Percentiles rank a stretch among this genome's conserved stretches.
Evolutionary conservation across 2,797 vertebrate species (phyloP).

Genomic region (Sebastes flavidus): DNA sequence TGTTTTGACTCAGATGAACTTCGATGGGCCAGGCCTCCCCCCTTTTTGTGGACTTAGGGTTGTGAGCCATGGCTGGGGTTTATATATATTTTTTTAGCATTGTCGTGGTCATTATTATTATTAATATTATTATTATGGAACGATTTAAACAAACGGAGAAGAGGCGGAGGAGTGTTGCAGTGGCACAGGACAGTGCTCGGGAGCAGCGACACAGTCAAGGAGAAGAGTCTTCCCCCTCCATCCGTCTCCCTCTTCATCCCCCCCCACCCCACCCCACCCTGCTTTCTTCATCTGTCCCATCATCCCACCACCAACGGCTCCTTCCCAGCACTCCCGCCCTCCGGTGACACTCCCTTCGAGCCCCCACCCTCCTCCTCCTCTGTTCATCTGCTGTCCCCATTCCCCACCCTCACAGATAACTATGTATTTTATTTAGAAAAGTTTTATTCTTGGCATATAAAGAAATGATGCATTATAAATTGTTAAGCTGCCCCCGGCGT

Average conservation of each 20-base stretch:
- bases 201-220: conserved; percentile 63
- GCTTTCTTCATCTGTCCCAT: conserved; percentile 48
- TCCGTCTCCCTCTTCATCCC: conserved; percentile 1
- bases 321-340: conserved; percentile 82
- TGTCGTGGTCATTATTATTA: conserved; percentile 71
- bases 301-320: conserved; percentile 47
- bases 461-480: conserved; percentile 86
- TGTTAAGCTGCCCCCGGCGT: conserved; percentile 62
- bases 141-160: conserved; percentile 52
- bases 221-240: conserved; percentile 73
- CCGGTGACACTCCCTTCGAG: conserved; percentile 66
- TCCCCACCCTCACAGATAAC: conserved; percentile 79
- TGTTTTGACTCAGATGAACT: conserved; percentile 67
- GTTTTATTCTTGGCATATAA: conserved; percentile 88
- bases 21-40: conserved; percentile 55
- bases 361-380: conserved; percentile 59
- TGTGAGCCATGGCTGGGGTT: conserved; percentile 74
- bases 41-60: conserved; percentile 73
- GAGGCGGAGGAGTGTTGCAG: conserved; percentile 50
- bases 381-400: conserved; percentile 66
- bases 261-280: background rate
- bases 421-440: conserved; percentile 89
- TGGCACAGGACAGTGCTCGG: conserved; percentile 51
- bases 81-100: conserved; percentile 77
- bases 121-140: conserved; percentile 64